These are phyloP conservation scores for Pseudorectes ferrugineus DNA, from an alignment of 2,113 vertebrate species.

Conservation along the genomic window DNA sequence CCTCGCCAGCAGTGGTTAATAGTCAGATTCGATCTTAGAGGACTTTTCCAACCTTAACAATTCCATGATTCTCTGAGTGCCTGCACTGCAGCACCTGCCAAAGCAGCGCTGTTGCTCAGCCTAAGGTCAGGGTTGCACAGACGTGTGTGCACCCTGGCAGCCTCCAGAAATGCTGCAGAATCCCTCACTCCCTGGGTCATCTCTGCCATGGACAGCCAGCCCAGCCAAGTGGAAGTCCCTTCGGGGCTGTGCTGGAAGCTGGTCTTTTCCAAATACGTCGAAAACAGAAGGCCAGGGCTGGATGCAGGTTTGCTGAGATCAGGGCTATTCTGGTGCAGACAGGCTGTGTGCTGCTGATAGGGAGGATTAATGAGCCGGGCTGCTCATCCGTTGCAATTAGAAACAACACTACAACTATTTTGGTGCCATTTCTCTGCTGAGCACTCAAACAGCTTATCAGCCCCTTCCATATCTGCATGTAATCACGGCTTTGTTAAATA, in stretches of 20 bases:
- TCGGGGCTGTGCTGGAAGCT: not conserved
- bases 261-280: slow-evolving; percentile 84
- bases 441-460: slow-evolving; percentile 73
- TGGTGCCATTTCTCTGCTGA: slow-evolving; percentile 79
- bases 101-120: not conserved
- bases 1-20: rapidly evolving
- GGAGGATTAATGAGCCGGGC: slow-evolving; percentile 85
- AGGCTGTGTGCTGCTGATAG: slow-evolving; percentile 80
- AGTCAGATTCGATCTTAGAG: not conserved
- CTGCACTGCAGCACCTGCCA: not conserved
- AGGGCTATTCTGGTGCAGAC: slow-evolving; percentile 88
- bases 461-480: not conserved
- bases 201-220: not conserved
- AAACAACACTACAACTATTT: slow-evolving; percentile 87
- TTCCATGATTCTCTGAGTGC: not conserved
- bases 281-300: slow-evolving; percentile 63
- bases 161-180: rapidly evolving
- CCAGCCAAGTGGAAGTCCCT: slow-evolving; percentile 47
- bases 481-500: slow-evolving; percentile 72
- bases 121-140: not conserved
- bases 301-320: slow-evolving; percentile 80
- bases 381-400: slow-evolving; percentile 87
- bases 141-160: rapidly evolving
- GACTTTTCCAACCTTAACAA: not conserved
- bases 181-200: not conserved